Percentiles rank a stretch among this genome's conserved stretches.
Evolutionary conservation across 2,797 vertebrate species (phyloP).

Genomic region (Eulemur coronatus): DNA sequence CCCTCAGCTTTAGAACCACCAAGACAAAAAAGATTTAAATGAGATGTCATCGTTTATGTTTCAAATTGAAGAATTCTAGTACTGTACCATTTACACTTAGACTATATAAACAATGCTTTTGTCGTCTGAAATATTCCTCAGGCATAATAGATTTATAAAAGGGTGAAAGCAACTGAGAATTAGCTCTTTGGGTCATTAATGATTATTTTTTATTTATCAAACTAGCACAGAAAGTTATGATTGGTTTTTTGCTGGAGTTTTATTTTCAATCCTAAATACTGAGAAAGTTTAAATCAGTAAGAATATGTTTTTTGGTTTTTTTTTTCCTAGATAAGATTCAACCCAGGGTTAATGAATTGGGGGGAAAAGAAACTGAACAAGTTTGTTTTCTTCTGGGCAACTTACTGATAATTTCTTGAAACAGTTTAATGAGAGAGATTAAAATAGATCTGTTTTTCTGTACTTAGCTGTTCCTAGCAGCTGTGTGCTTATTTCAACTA

Average conservation of each 20-base stretch:
- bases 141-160: neutral
- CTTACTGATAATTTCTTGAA: constrained; percentile 35
- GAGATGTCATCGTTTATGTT: neutral
- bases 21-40: neutral
- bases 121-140: neutral
- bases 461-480: constrained; percentile 44
- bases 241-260: neutral
- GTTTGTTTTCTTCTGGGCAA: constrained; percentile 23
- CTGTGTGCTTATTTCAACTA: constrained; percentile 42
- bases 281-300: constrained; percentile 1
- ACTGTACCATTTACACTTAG: neutral
- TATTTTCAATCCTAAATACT: constrained; percentile 8
- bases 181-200: neutral
- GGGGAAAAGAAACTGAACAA: neutral
- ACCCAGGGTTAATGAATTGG: neutral
- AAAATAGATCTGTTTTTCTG: constrained; percentile 54
- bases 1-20: neutral
- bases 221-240: neutral
- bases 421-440: neutral
- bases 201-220: neutral
- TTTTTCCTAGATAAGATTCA: neutral
- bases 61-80: neutral
- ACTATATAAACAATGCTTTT: neutral
- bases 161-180: neutral
- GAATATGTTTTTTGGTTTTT: neutral